Conservation (phyloP, 2,113 vertebrate species). For the Ictalurus furcatus region DNA sequence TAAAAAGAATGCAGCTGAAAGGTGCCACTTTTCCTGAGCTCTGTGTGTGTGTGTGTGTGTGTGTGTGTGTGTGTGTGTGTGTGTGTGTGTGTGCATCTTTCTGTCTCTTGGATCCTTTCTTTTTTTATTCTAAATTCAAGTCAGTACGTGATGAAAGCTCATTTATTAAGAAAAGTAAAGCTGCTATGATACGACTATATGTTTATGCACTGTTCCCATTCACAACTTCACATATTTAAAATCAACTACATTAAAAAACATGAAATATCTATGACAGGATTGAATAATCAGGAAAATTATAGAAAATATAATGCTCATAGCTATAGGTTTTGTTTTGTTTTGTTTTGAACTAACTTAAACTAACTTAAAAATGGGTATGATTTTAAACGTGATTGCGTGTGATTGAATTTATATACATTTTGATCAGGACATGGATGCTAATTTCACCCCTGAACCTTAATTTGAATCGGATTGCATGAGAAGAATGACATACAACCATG, state of each 20-base stretch:
- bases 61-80: not conserved
- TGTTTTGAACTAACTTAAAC: not conserved
- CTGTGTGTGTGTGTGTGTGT: not conserved
- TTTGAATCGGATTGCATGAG: not conserved
- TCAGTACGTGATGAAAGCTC: not conserved
- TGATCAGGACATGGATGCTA: not conserved
- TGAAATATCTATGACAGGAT: not conserved
- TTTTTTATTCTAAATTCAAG: not conserved
- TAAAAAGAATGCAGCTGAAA: conserved; percentile 1
- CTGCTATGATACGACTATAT: not conserved
- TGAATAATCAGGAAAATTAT: not conserved
- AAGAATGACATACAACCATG: not conserved
- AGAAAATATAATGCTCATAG: not conserved
- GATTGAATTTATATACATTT: not conserved
- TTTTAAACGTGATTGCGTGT: not conserved
- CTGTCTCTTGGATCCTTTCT: not conserved
- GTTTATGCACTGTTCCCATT: not conserved
- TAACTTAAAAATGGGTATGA: not conserved
- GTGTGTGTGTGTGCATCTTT: not conserved
- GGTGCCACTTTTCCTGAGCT: not conserved
- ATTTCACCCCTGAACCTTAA: not conserved
- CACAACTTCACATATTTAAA: not conserved
- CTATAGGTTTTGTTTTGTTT: not conserved
- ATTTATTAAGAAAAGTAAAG: not conserved
- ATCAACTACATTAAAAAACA: not conserved